Evolutionary conservation across 2,113 vertebrate genomes (phyloP).

Genomic region (Panthera uncia): DNA sequence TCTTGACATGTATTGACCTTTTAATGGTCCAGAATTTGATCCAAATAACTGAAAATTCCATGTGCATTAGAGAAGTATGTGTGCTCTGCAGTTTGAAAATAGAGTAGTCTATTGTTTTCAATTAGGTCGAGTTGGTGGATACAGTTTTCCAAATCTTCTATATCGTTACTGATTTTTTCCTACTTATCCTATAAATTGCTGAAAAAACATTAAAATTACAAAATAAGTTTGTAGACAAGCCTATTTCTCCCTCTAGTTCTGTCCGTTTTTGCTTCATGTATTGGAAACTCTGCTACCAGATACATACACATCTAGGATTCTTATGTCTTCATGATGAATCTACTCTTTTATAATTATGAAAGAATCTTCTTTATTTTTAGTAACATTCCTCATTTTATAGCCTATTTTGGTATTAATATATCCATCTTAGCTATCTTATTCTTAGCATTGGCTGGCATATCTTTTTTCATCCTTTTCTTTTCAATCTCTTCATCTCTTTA

Average conservation of each 20-base stretch:
- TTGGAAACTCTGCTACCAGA: not conserved
- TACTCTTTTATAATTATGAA: not conserved
- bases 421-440: not conserved
- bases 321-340: not conserved
- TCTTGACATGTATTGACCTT: not conserved
- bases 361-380: not conserved
- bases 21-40: not conserved
- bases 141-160: not conserved
- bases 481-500: not conserved
- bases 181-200: not conserved
- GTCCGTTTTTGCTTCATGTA: not conserved
- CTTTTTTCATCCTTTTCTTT: not conserved
- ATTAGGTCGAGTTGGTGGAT: not conserved
- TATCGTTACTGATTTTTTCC: not conserved
- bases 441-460: not conserved
- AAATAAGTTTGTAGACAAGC: not conserved
- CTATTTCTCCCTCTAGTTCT: not conserved
- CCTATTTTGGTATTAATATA: not conserved
- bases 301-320: not conserved
- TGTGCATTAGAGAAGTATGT: not conserved
- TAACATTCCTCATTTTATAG: not conserved
- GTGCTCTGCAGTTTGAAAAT: not conserved
- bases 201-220: not conserved
- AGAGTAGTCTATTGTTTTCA: not conserved
- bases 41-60: not conserved